Evolutionary conservation across 2,888 invertebrate species (phyloP).

Genomic region (Campoplex capitator): DNA sequence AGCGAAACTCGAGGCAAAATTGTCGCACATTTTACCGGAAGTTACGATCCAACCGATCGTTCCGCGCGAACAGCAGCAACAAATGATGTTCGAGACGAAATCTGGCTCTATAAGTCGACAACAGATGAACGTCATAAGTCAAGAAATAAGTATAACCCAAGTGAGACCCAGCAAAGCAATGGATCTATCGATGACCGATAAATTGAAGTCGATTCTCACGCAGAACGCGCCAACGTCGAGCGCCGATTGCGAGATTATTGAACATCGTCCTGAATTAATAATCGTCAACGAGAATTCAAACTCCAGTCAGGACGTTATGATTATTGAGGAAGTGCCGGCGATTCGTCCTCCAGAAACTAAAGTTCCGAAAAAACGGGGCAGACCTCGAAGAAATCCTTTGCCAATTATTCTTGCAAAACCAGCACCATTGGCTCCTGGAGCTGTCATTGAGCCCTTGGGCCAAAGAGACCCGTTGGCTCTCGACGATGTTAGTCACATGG

Average conservation of each 20-base stretch:
- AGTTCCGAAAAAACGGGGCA: conserved; percentile 81
- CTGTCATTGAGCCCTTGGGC: conserved; percentile 63
- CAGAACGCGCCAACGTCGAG: conserved; percentile 72
- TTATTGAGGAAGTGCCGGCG: conserved; percentile 82
- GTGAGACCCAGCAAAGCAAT: conserved; percentile 72
- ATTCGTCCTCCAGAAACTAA: conserved; percentile 76
- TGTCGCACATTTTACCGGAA: conserved; percentile 81
- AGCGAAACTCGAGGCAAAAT: conserved; percentile 78
- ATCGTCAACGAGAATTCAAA: conserved; percentile 84
- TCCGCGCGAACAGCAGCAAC: conserved; percentile 70
- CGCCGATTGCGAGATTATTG: conserved; percentile 82
- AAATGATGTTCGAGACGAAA: conserved; percentile 75
- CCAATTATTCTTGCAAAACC: conserved; percentile 64
- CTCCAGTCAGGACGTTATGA: conserved; percentile 84
- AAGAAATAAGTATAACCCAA: conserved; percentile 83
- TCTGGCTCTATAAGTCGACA: conserved; percentile 76
- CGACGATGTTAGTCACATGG: conserved; percentile 72
- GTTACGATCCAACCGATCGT: conserved; percentile 81
- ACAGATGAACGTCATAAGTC: conserved; percentile 81
- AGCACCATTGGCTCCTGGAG: conserved; percentile 19
- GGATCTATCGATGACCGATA: conserved; percentile 77
- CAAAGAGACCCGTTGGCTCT: conserved; percentile 79
- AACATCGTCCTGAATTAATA: conserved; percentile 82
- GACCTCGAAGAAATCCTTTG: conserved; percentile 79
- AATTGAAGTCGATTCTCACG: conserved; percentile 77